Evolutionary conservation across 2,888 invertebrate genomes (phyloP).

Genomic region (Chalcis sispes): DNA sequence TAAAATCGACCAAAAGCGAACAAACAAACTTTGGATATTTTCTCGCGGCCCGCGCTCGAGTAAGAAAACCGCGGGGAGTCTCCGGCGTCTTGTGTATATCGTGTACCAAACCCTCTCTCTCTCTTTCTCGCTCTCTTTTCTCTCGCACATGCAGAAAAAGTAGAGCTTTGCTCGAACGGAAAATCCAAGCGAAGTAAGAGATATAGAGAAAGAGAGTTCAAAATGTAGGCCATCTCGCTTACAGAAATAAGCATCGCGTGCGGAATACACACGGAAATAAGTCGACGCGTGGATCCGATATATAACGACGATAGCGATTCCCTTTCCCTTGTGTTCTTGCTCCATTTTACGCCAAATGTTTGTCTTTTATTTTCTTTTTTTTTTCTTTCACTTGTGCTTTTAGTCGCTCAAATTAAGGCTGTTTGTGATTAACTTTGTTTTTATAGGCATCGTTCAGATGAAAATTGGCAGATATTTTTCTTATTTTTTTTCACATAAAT

Average conservation of each 20-base stretch:
- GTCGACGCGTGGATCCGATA: conserved; percentile 25
- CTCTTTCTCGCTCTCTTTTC: neutral
- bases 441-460: too few species aligned
- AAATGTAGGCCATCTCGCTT: conserved; percentile 62
- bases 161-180: conserved; percentile 17
- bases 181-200: neutral
- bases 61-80: neutral
- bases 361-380: neutral
- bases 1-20: neutral
- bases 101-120: conserved; percentile 22
- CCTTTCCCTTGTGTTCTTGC: conserved; percentile 20
- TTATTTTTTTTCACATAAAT: too few species aligned
- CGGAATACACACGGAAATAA: conserved; percentile 56
- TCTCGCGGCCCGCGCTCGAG: too few species aligned
- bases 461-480: too few species aligned
- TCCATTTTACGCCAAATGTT: neutral
- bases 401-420: too few species aligned
- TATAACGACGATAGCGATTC: conserved; percentile 22
- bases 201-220: conserved; percentile 11
- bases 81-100: neutral
- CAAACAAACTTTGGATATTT: conserved; percentile 18
- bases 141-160: conserved; percentile 42
- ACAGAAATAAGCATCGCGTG: conserved; percentile 62
- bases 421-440: too few species aligned
- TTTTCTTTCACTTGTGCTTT: too few species aligned